Evolutionary conservation across 2,888 invertebrate genomes (phyloP).

Genomic region (Nymphalis c-album): DNA sequence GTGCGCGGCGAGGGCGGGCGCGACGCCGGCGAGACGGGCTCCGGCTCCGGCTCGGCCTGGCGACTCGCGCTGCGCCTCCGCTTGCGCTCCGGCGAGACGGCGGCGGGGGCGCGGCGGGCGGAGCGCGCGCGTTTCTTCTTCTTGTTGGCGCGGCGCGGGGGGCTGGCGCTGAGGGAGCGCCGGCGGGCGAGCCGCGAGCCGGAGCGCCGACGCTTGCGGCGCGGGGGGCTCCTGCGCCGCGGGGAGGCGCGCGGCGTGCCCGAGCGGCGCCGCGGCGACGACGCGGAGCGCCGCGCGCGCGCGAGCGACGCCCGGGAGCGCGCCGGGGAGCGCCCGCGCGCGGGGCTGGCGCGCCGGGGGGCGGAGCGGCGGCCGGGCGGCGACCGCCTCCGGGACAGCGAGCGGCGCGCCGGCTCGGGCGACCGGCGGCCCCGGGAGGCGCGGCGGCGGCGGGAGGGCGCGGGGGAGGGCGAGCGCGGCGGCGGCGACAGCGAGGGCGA

Average conservation of each 20-base stretch:
- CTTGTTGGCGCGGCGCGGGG: slow-evolving; percentile 52
- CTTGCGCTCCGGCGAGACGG: slow-evolving; percentile 59
- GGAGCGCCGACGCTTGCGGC: slow-evolving; percentile 51
- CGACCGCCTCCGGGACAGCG: slow-evolving; percentile 41
- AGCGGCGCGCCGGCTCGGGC: slow-evolving; percentile 42
- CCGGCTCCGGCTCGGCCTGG: slow-evolving; percentile 45
- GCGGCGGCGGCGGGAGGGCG: slow-evolving; percentile 39
- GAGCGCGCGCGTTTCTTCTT: slow-evolving; percentile 61
- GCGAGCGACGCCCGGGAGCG: slow-evolving; percentile 45
- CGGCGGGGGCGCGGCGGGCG: slow-evolving; percentile 45
- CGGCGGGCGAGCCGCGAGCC: slow-evolving; percentile 47
- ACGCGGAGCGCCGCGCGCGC: slow-evolving; percentile 45
- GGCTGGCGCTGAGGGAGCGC: slow-evolving; percentile 49
- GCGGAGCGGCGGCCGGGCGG: slow-evolving; percentile 41
- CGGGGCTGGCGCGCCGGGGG: slow-evolving; percentile 40
- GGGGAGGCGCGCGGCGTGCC: slow-evolving; percentile 50
- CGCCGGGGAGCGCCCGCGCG: slow-evolving; percentile 42
- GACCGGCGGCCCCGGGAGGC: slow-evolving; percentile 36
- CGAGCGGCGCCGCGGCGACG: slow-evolving; percentile 44
- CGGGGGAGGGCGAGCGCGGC: slow-evolving; percentile 39
- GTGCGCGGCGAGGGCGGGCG: slow-evolving; percentile 84
- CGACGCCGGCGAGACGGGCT: slow-evolving; percentile 53
- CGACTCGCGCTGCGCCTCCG: slow-evolving; percentile 51
- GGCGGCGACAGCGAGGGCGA: slow-evolving; percentile 42
- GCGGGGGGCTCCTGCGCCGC: slow-evolving; percentile 44